Evolutionary conservation across 2,888 invertebrate species (phyloP), one percentile per base, ranked within the genome.

Genomic region (Zhuqinia jingwanae): DNA sequence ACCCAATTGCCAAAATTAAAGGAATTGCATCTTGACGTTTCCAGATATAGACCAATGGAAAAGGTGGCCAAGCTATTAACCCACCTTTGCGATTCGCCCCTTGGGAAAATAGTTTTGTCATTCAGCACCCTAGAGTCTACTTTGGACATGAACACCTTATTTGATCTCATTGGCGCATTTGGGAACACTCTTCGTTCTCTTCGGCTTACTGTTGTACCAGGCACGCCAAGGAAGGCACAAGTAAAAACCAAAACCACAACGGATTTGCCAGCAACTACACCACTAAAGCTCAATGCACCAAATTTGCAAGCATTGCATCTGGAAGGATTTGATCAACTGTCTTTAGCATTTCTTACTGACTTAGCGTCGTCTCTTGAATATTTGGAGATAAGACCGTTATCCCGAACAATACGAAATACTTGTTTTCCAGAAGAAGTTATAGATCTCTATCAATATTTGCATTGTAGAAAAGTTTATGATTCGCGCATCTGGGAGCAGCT

Each of bases 361-460:
- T n/a, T 73, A 10, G 27, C 58, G 0, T 25, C 50, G 11, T 53
- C 76, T 1, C 30, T 76, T 8, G 36, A 76, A 22, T 58, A 58
- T 58, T 58, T 76, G 58, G 56, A 76, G 22, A 17, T 76, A 36
- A 30, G 58, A 11, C 76, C 53, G 1, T 20, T 76, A 42, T 17
- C 76, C 1, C 11, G 10, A 17, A 11, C 53, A 22, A 3, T 56
- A 1, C 56, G 76, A 0, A 1, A 13, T 13, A 36, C 11, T 13
- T 36, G 36, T 17, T 58, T 30, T 6, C 2, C 76, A 3, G n/a
- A 76, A 11, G 76, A 76, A 50, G 30, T 1, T 20, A 20, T 76
- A 1, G 76, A 76, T 27, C 56, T 76, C 25, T 76, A 58, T 42
- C 53, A 76, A 20, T 76, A 76, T 27, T 42, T 76, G 15, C 53